Percentiles rank a stretch among this genome's conserved stretches.
Conservation (phyloP, 2,797 vertebrate species). For the Clarias laeviceps region DNA sequence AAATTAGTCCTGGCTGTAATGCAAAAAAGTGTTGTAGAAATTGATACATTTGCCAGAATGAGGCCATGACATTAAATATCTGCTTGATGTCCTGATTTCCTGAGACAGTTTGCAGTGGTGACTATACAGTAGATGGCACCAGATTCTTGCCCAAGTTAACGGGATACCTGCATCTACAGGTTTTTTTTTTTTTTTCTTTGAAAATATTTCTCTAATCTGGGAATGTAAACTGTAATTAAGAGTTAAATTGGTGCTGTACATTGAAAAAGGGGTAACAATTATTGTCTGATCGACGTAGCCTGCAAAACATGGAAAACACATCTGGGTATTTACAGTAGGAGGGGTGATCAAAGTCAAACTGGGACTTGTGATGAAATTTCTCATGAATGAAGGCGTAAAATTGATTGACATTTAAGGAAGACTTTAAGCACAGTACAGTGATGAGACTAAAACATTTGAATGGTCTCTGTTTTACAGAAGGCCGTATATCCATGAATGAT, state of each 20-base stretch:
- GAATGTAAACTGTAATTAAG: constrained; percentile 17
- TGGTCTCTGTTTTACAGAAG: no score
- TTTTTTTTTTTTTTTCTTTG: background rate
- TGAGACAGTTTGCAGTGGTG: constrained; percentile 27
- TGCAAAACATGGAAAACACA: constrained; percentile 43
- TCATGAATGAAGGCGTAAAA: no score
- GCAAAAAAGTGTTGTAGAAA: no score
- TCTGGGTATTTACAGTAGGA: constrained; percentile 28
- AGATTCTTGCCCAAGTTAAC: constrained; percentile 28
- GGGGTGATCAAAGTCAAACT: no score
- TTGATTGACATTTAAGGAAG: no score
- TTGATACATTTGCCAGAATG: background rate
- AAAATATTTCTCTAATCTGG: constrained; percentile 8
- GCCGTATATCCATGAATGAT: no score
- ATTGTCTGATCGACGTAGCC: constrained; percentile 23
- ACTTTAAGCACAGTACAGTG: no score
- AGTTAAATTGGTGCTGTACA: no score
- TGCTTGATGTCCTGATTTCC: background rate
- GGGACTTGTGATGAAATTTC: no score
- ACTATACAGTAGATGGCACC: constrained; percentile 52
- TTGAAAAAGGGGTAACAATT: background rate
- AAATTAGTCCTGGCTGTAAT: no score
- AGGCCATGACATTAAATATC: background rate
- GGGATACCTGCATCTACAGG: constrained; percentile 2
- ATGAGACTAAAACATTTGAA: no score